Conservation (phyloP, 2,113 vertebrate genomes). For the Hippocampus zosterae region DNA sequence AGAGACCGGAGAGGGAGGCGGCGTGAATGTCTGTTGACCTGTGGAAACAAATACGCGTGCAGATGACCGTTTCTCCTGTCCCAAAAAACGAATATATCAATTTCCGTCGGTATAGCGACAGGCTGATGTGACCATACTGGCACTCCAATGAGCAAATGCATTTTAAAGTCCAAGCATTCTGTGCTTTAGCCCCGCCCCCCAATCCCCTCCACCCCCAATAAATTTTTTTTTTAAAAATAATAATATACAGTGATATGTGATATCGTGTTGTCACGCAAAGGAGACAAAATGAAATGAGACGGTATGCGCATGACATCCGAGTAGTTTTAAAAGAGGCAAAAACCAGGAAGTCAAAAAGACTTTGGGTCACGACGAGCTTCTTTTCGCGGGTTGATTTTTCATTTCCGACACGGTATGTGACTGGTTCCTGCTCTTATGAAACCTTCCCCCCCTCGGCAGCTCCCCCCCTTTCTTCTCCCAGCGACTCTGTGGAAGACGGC, state of each 20-base stretch:
- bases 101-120: too few species aligned
- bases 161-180: background rate
- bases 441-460: slow-evolving; percentile 66
- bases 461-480: slow-evolving; percentile 64
- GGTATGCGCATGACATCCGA: too few species aligned
- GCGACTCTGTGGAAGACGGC: slow-evolving; percentile 65
- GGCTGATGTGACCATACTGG: too few species aligned
- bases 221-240: too few species aligned
- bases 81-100: too few species aligned
- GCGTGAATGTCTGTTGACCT: too few species aligned
- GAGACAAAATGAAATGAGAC: background rate
- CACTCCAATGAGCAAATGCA: too few species aligned
- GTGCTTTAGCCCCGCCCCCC: background rate
- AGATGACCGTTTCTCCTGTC: too few species aligned
- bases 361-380: background rate
- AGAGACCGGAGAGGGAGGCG: too few species aligned
- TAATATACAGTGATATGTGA: too few species aligned
- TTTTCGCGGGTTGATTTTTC: slow-evolving; percentile 44
- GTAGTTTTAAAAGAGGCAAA: background rate
- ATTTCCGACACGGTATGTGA: slow-evolving; percentile 60
- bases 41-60: too few species aligned
- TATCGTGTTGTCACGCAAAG: background rate
- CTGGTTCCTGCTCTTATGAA: slow-evolving; percentile 76
- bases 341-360: background rate
- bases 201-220: too few species aligned